Base-by-base conservation (phyloP, 92 coral and sea anemone species). In the Scolanthus callimorphus region DNA sequence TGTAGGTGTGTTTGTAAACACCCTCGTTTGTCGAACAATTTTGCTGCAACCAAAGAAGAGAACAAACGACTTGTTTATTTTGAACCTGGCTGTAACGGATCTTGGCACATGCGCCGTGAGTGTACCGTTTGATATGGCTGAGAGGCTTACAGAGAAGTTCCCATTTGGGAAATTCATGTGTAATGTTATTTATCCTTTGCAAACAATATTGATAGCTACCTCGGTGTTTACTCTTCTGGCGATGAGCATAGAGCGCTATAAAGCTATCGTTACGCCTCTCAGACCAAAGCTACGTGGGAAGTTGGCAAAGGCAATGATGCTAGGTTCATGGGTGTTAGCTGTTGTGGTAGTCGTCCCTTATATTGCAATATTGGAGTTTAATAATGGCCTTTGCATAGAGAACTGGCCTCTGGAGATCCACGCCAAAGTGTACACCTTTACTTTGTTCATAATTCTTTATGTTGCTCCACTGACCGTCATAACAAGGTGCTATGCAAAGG, bases 231-330 rank as follows among this genome's bases (percentile, higher is more conserved):
- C 91, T 27, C 46, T 85, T 24, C 26, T 85, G 39, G 73, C 50
- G 25, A 37, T 85, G 51, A 74, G 91, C 44, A 8, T 59, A 2
- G 91, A 85, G 57, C 59, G 86, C 20, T 76, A 80, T 54, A 66
- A 79, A 17, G 87, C 74, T 8, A 82, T 90, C 11, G 80, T 81
- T 2, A 84, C 82, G 1, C 97, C 97, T 13, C 58, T 90, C 2
- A 72, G 82, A 29, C 76, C 77, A 13, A 60, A 65, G 49, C 30
- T 71, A 12, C 57, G 80, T 0, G 56, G 51, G 9, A 75, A 51
- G 4, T 28, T 45, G 8, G 85, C 81, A 9, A 60, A 47, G 30
- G 22, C 48, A 2, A 43, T 69, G 31, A 71, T 90, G 29, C 13
- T 65, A 1, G 66, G 58, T 21, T 46, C 88, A 0, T 90, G 97